Base-by-base conservation (phyloP, 2,113 vertebrate genomes). In the Corythornis madagascariensis region DNA sequence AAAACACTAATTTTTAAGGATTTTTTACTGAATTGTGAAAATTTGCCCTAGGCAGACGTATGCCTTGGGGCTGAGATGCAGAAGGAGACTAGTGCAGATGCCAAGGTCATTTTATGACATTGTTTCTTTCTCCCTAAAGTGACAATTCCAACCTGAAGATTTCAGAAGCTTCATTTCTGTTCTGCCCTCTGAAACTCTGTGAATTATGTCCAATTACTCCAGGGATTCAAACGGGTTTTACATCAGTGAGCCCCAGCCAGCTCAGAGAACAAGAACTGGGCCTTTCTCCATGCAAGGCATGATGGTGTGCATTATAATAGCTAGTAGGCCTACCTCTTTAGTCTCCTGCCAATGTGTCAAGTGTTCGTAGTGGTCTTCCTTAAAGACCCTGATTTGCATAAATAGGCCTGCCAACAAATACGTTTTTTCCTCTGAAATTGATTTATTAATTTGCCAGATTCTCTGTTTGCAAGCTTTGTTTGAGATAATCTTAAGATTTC, bases 1-100 rank as follows among this genome's bases (percentile, higher is more conserved):
- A 86, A 91, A 90, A 1, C 26, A 74, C 29, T 89, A 60, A 71
- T 90, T 90, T 94, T 86, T 26, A 78, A 92, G 19, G 19, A 52
- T 90, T 92, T 25, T 83, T 83, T 92, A 59, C 35, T 66, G 81
- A 82, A 29, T 66, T 79, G 52, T 79, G 70, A 88, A 94, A 89
- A 65, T 75, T 89, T 92, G 83, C 82, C 43, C 15, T 75, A 80
- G 59, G 69, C 88, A 93, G 77, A 70, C 50, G 66, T 38, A 42
- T 47, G 66, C 74, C 85, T 84, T 0, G 0, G 71, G 78, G 71
- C 56, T 83, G 8, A 79, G 65, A 38, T 60, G 47, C n/a, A 28
- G 57, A 38, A 66, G 20, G 55, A 83, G 19, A 16, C 15, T 69
- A 66, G 21, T 66, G 33, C 33, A 60, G 17, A 76, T 66, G 85